Percentiles rank a stretch among this genome's conserved stretches.
Conservation (phyloP, 2,113 vertebrate genomes). For the Colius striatus region DNA sequence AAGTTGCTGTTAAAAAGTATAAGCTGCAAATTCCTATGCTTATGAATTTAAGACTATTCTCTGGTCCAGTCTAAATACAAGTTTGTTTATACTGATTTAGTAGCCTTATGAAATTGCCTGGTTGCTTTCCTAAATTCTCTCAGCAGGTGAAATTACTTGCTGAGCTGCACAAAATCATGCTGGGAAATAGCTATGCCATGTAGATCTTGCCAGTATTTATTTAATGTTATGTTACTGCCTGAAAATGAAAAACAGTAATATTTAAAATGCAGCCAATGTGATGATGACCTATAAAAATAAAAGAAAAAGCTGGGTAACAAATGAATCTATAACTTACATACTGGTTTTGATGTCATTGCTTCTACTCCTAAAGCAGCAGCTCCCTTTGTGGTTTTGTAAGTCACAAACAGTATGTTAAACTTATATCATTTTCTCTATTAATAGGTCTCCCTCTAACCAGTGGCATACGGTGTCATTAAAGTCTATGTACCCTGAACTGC, state of each 20-base stretch:
- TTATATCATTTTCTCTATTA: not conserved
- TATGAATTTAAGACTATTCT: not conserved
- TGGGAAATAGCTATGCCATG: slow-evolving; percentile 15
- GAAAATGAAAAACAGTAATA: slow-evolving; percentile 42
- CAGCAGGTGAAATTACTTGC: slow-evolving; percentile 45
- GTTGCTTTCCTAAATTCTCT: slow-evolving; percentile 34
- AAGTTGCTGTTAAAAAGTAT: slow-evolving; percentile 1
- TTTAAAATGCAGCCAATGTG: slow-evolving; percentile 24
- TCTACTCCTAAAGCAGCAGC: not conserved
- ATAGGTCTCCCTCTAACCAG: not conserved
- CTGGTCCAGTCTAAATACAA: slow-evolving; percentile 21
- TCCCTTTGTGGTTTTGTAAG: slow-evolving; percentile 12
- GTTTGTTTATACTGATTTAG: slow-evolving; percentile 45
- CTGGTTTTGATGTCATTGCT: slow-evolving; percentile 2
- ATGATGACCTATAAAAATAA: slow-evolving; percentile 47
- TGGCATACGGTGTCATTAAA: not conserved
- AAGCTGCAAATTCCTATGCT: slow-evolving; percentile 24
- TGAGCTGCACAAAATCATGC: slow-evolving; percentile 32
- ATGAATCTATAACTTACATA: slow-evolving; percentile 23
- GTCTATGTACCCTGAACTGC: not conserved
- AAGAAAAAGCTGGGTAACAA: slow-evolving; percentile 12
- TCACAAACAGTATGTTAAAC: not conserved
- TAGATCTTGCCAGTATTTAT: slow-evolving; percentile 38
- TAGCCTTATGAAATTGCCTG: slow-evolving; percentile 13
- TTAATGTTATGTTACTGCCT: slow-evolving; percentile 35